These are phyloP conservation scores for Pongo abelii DNA, from an alignment of 2,113 vertebrate species.

Conservation along the genomic window DNA sequence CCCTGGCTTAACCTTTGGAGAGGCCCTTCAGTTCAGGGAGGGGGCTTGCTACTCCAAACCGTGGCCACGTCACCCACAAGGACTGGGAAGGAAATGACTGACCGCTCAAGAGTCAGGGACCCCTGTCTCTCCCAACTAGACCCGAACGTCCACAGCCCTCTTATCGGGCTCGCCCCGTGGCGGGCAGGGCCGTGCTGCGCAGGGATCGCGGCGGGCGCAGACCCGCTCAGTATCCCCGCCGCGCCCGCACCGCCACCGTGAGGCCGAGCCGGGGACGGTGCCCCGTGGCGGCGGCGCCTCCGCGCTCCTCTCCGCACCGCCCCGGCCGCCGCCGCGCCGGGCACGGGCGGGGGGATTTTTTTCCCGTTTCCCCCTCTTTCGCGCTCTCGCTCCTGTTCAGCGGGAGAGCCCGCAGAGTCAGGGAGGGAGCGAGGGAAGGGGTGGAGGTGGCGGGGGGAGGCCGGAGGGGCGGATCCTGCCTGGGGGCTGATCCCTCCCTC, in stretches of 20 bases:
- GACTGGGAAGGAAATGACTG: no score
- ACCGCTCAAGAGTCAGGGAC: background rate
- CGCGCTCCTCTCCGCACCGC: conserved; percentile 14
- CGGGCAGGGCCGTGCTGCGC: background rate
- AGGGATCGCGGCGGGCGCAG: background rate
- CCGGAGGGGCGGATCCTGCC: conserved; percentile 84
- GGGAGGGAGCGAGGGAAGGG: conserved; percentile 73
- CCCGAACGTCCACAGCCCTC: background rate
- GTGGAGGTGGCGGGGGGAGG: conserved; percentile 81
- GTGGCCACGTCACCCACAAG: background rate
- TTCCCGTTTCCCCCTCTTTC: conserved; percentile 59
- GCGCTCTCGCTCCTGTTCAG: conserved; percentile 71
- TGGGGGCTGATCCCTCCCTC: conserved; percentile 82
- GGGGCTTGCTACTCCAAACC: background rate
- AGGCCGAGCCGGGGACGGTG: conserved; percentile 70
- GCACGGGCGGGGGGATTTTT: conserved; percentile 57
- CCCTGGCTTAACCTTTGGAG: background rate
- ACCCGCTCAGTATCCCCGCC: conserved; percentile 20
- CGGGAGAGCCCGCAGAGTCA: conserved; percentile 74
- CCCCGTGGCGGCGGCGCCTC: conserved; percentile 60
- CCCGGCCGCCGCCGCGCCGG: conserved; percentile 48
- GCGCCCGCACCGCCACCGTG: conserved; percentile 76
- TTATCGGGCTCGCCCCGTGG: background rate
- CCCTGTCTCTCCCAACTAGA: background rate
- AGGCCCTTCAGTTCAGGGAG: background rate